Percentiles rank a stretch among this genome's conserved stretches.
Evolutionary conservation across 2,113 vertebrate genomes (phyloP).

Genomic region (Vidua macroura): DNA sequence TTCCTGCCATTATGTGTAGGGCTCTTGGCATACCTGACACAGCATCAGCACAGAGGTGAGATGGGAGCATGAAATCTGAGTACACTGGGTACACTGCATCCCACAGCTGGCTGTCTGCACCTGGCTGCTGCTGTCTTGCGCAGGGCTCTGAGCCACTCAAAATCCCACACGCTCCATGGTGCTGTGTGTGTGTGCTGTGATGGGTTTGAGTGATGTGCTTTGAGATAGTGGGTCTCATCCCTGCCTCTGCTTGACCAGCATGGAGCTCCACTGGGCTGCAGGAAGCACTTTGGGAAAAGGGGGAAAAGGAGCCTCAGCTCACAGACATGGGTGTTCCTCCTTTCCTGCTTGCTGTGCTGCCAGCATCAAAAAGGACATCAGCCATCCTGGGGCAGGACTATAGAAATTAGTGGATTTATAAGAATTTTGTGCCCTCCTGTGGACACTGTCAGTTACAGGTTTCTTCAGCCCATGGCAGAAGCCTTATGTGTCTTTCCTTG

Average conservation of each 20-base stretch:
- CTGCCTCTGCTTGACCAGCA: background rate
- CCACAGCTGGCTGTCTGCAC: background rate
- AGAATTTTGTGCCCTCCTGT: background rate
- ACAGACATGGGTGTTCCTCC: background rate
- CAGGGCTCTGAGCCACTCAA: background rate
- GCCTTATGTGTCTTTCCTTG: background rate
- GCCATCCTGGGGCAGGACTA: background rate
- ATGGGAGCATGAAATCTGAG: background rate
- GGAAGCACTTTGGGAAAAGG: background rate
- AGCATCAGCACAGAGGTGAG: background rate
- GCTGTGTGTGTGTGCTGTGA: background rate
- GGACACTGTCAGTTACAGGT: background rate
- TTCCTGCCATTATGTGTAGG: background rate
- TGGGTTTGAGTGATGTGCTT: background rate
- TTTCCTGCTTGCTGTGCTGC: background rate
- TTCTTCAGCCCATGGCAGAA: background rate
- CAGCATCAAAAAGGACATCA: background rate
- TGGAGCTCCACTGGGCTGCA: background rate
- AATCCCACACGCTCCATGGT: rapidly evolving
- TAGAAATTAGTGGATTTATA: background rate
- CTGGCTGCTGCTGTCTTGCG: background rate
- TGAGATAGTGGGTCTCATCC: background rate
- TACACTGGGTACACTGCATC: background rate
- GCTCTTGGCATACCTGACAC: rapidly evolving
- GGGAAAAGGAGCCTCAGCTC: background rate